Percentiles rank a stretch among this genome's conserved stretches.
Evolutionary conservation across 2,113 vertebrate species (phyloP).

Genomic region (Pterocles orientalis): DNA sequence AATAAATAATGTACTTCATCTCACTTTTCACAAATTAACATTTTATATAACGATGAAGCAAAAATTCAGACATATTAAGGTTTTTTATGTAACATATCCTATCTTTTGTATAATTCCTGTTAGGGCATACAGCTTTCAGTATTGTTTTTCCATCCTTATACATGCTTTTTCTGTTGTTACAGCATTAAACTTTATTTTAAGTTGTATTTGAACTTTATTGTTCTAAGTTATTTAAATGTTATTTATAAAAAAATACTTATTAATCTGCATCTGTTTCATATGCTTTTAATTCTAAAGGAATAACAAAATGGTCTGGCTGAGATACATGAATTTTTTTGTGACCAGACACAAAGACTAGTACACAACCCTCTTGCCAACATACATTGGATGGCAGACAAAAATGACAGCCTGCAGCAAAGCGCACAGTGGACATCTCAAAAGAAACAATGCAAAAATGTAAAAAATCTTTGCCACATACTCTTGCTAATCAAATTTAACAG

Average conservation of each 20-base stretch:
- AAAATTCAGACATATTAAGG: constrained; percentile 75
- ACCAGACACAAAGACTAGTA: constrained; percentile 70
- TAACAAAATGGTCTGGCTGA: constrained; percentile 75
- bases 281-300: constrained; percentile 82
- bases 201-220: constrained; percentile 83
- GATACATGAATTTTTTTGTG: constrained; percentile 31
- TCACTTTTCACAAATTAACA: constrained; percentile 78
- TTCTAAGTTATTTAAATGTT: constrained; percentile 90
- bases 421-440: constrained; percentile 58
- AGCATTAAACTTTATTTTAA: constrained; percentile 84
- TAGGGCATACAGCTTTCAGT: constrained; percentile 76
- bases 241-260: constrained; percentile 85
- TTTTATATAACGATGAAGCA: constrained; percentile 77
- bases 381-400: constrained; percentile 80
- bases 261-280: constrained; percentile 82
- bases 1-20: constrained; percentile 78
- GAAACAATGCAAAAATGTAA: constrained; percentile 66
- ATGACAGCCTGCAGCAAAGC: constrained; percentile 76
- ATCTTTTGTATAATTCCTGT: constrained; percentile 81
- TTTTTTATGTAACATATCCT: constrained; percentile 80
- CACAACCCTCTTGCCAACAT: constrained; percentile 73
- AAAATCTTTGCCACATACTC: constrained; percentile 53
- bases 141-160: constrained; percentile 75
- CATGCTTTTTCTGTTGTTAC: constrained; percentile 79
- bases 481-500: constrained; percentile 28